phyloP scores from a whole-genome alignment of 2,888 invertebrate species.

The Eutolmus rufibarbis region DNA sequence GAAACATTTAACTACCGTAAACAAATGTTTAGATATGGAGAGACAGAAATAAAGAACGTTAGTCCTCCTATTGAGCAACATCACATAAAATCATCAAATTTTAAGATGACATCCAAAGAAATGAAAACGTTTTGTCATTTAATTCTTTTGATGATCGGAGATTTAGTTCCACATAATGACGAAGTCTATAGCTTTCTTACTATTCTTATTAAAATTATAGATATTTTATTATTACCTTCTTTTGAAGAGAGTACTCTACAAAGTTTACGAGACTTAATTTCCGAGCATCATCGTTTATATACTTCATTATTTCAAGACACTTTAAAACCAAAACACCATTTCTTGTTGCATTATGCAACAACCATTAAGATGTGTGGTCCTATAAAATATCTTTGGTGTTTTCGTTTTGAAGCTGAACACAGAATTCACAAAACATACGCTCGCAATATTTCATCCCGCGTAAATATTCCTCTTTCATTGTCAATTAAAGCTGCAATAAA shows the following conservation, averaged over 20 bases:
- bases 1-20: conserved; percentile 38
- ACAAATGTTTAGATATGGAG: conserved; percentile 35
- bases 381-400: conserved; percentile 49
- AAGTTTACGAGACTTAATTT: too few relatives aligned
- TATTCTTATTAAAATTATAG: conserved; percentile 42
- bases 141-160: conserved; percentile 48
- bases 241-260: background rate
- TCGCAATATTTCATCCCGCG: conserved; percentile 50
- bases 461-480: conserved; percentile 51
- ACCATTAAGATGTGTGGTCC: conserved; percentile 50
- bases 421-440: conserved; percentile 51
- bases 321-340: conserved; percentile 52
- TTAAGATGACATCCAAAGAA: conserved; percentile 46
- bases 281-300: too few relatives aligned
- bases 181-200: conserved; percentile 46
- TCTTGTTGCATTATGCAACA: conserved; percentile 50
- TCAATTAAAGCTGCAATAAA: conserved; percentile 50
- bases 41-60: conserved; percentile 27
- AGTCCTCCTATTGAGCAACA: conserved; percentile 22
- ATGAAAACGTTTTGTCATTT: conserved; percentile 46
- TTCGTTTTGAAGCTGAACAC: too few relatives aligned
- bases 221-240: conserved; percentile 40
- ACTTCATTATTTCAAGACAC: too few relatives aligned
- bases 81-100: conserved; percentile 44
- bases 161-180: conserved; percentile 46